Percentiles rank a stretch among this genome's conserved stretches.
phyloP scores from a whole-genome alignment of 1,140 invertebrate genomes.

The Bombus fervidus region DNA sequence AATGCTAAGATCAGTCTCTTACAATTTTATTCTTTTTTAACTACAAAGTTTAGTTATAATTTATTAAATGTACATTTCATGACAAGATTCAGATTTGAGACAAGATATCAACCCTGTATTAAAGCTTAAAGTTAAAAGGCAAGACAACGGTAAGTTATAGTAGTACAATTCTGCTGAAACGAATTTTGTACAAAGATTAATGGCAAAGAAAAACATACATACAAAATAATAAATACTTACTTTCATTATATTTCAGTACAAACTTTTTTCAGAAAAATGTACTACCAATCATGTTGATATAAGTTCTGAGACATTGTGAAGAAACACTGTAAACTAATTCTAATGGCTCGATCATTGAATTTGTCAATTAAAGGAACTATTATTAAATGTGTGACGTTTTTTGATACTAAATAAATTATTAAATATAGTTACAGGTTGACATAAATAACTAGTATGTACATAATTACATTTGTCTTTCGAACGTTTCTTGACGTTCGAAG shows the following conservation, averaged over 20 bases:
- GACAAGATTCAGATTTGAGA: constrained; percentile 23
- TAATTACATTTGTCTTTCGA: constrained; percentile 46
- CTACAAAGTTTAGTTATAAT: constrained; percentile 54
- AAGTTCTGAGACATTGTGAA: neutral
- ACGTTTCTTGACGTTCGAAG: neutral
- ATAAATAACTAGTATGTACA: constrained; percentile 63
- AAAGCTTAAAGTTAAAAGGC: constrained; percentile 52
- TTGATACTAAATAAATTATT: constrained; percentile 61
- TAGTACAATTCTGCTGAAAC: constrained; percentile 41
- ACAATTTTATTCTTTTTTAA: constrained; percentile 53
- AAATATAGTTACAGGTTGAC: constrained; percentile 58
- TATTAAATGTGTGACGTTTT: constrained; percentile 20
- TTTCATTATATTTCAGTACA: neutral
- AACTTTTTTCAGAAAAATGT: constrained; percentile 27
- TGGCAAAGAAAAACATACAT: neutral
- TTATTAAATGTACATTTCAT: constrained; percentile 45
- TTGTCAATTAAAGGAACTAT: constrained; percentile 41
- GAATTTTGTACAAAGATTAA: neutral
- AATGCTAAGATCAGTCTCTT: constrained; percentile 45
- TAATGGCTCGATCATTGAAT: constrained; percentile 20
- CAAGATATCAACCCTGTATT: constrained; percentile 35
- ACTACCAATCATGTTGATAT: neutral
- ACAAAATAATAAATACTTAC: neutral
- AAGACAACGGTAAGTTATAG: constrained; percentile 47
- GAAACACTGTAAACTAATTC: constrained; percentile 9